A percentile compares a stretch with the other conserved stretches of the same genome.
Conservation (phyloP, 2,888 invertebrate species). For the Anthophora plumipes region DNA sequence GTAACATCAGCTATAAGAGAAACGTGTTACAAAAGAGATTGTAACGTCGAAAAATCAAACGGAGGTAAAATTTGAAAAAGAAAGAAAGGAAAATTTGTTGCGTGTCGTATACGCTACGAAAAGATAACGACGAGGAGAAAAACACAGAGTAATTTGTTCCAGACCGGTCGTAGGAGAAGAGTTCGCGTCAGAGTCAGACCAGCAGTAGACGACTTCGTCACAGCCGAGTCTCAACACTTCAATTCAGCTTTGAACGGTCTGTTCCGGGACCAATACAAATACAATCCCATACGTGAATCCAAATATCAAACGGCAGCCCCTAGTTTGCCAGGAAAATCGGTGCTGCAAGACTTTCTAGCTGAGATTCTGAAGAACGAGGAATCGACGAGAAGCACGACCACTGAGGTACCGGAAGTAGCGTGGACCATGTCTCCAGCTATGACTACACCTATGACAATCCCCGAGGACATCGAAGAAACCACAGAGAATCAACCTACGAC, state of each 20-base stretch:
- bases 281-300: conserved; percentile 52
- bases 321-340: conserved; percentile 59
- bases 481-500: conserved; percentile 57
- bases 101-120: background rate
- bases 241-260: conserved; percentile 82
- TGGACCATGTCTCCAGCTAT: conserved; percentile 63
- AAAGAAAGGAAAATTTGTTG: background rate
- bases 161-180: conserved; percentile 86
- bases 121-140: background rate
- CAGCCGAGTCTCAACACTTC: conserved; percentile 92
- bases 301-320: conserved; percentile 33
- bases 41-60: too few relatives aligned
- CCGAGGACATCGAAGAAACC: conserved; percentile 38
- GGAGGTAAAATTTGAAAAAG: background rate
- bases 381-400: conserved; percentile 56
- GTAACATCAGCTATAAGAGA: too few relatives aligned
- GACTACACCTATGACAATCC: conserved; percentile 44
- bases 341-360: conserved; percentile 72
- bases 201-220: conserved; percentile 90
- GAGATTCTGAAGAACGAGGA: conserved; percentile 73
- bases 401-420: conserved; percentile 60
- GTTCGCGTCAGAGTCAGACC: conserved; percentile 91
- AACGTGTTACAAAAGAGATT: too few relatives aligned
- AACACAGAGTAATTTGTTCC: background rate
- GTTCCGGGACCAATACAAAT: conserved; percentile 69